phyloP scores from a whole-genome alignment of 37 sponge, comb jelly and placozoan species.

The Mnemiopsis leidyi region DNA sequence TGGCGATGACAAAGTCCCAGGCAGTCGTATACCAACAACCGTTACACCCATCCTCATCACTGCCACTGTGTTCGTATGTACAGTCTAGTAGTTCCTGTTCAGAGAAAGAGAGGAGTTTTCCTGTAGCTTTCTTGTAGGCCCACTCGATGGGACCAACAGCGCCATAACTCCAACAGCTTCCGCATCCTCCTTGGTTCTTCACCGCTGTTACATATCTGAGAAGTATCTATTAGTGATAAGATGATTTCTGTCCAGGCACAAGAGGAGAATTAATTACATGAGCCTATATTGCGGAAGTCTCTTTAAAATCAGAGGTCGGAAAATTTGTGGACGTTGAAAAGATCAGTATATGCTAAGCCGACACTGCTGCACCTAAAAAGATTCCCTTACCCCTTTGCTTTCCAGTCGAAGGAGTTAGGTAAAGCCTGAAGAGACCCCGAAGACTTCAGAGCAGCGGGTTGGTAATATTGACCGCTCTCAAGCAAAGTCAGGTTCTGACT shows the following conservation, averaged over 20 bases:
- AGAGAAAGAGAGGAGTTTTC: conserved; percentile 9
- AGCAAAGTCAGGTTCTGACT: not conserved
- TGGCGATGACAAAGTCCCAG: not conserved
- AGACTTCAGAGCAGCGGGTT: not conserved
- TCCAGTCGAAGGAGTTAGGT: conserved; percentile 5
- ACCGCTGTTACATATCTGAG: not conserved
- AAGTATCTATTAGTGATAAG: too few relatives aligned
- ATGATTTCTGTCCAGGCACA: too few relatives aligned
- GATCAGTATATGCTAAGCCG: too few relatives aligned
- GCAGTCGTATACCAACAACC: not conserved
- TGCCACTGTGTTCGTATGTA: not conserved
- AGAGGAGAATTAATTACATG: too few relatives aligned
- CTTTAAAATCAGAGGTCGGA: too few relatives aligned
- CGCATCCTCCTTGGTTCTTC: not conserved
- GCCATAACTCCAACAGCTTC: conserved; percentile 22
- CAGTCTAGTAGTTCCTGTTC: conserved; percentile 8
- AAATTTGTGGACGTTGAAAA: too few relatives aligned
- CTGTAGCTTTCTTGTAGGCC: conserved; percentile 5
- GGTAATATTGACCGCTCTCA: not conserved
- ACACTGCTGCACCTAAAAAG: too few relatives aligned
- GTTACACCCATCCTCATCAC: not conserved
- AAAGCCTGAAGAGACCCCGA: not conserved
- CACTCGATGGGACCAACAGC: conserved; percentile 10
- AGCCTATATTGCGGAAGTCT: too few relatives aligned
- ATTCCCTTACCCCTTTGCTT: not conserved